Percentiles rank a stretch among this genome's conserved stretches.
These are phyloP conservation scores for Poicephalus gulielmi DNA, from an alignment of 2,113 vertebrate genomes.

Conservation along the genomic window DNA sequence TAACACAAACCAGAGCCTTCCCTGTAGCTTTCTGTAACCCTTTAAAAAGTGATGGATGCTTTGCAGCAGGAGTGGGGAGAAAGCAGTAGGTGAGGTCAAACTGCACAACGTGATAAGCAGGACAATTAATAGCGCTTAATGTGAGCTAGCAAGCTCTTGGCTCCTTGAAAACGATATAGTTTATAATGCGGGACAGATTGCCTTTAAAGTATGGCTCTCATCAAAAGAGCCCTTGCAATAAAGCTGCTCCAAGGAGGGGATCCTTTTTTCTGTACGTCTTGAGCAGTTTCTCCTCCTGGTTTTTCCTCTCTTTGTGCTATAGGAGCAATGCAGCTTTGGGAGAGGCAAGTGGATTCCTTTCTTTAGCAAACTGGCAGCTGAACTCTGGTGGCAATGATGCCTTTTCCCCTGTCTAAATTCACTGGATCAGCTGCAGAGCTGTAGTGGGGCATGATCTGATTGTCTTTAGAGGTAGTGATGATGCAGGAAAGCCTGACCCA, in stretches of 20 bases:
- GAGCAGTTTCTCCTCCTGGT: background rate
- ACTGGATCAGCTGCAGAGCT: background rate
- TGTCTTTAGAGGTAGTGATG: background rate
- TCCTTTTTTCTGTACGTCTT: background rate
- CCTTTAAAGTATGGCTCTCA: background rate
- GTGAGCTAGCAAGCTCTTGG: constrained; percentile 14
- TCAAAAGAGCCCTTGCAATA: background rate
- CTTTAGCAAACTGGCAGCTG: background rate
- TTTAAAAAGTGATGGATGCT: constrained; percentile 49
- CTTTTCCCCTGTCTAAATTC: background rate
- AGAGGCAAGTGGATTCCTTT: background rate
- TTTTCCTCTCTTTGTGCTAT: background rate
- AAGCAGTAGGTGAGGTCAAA: constrained; percentile 10
- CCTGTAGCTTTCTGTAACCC: background rate
- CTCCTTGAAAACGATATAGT: background rate
- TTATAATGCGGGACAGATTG: background rate
- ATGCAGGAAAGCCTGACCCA: background rate
- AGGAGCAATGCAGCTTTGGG: background rate
- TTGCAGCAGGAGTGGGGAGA: background rate
- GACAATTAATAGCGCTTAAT: constrained; percentile 46
- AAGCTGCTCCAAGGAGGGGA: background rate
- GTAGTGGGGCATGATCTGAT: background rate
- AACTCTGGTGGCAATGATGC: background rate
- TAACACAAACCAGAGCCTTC: constrained; percentile 50
- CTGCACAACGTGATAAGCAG: constrained; percentile 25